Percentiles rank a stretch among this genome's conserved stretches.
Evolutionary conservation across 2,113 vertebrate genomes (phyloP).

Genomic region (Camelus dromedarius): DNA sequence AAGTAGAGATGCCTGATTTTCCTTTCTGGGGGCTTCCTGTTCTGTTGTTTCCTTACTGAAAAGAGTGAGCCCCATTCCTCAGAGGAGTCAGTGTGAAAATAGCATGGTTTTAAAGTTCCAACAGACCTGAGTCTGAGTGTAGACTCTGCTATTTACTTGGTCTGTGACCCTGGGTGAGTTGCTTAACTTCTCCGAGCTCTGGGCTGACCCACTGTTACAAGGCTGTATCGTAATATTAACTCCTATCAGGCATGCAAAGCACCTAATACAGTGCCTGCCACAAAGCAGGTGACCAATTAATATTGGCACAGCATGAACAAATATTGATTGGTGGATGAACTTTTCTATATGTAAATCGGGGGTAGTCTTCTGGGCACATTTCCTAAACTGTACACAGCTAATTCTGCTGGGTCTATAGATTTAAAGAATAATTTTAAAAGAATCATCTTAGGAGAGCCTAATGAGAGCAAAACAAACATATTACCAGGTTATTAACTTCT

Average conservation of each 20-base stretch:
- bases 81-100: neutral
- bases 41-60: neutral
- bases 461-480: slow-evolving; percentile 87
- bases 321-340: neutral
- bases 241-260: neutral
- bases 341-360: slow-evolving; percentile 80
- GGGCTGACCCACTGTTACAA: neutral
- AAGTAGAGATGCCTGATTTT: neutral
- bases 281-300: neutral
- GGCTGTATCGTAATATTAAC: neutral
- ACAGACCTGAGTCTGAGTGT: neutral
- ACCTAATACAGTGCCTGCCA: neutral
- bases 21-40: neutral
- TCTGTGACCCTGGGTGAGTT: neutral
- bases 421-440: slow-evolving; percentile 78
- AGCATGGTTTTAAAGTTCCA: neutral
- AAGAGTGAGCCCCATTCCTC: neutral
- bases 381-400: slow-evolving; percentile 64
- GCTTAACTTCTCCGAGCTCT: neutral
- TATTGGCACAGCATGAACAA: neutral
- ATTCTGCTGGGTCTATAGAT: slow-evolving; percentile 83
- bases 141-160: neutral
- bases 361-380: slow-evolving; percentile 69
- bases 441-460: slow-evolving; percentile 76
- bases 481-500: slow-evolving; percentile 86